Base-by-base conservation (phyloP, 2,113 vertebrate species). In the Dolichotis patagonum region DNA sequence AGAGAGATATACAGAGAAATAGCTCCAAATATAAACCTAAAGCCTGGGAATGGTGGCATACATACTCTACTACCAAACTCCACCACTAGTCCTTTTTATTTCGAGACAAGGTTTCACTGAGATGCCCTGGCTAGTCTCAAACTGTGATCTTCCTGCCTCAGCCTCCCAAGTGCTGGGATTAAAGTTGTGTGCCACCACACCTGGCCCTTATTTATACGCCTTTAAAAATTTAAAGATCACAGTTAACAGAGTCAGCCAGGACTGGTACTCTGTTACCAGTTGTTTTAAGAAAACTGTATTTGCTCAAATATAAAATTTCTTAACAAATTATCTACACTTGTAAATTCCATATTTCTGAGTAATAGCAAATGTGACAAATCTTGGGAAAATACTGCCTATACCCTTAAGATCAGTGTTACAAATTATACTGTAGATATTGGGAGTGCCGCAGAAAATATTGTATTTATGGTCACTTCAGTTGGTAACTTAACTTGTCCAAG, bases 281-380 rank as follows among this genome's bases (percentile, higher is more conserved):
- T 78, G 28, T 82, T 24, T 69, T 71, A 82, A 77, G 65, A 85
- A 24, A 93, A 30, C n/a, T 67, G 2, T 60, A 73, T 88, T 91
- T 95, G 67, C 84, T 90, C 93, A 94, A 90, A 92, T 77, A 38
- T 30, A 90, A 94, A 94, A n/a, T 77, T 90, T 97, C 77, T 88
- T 88, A 92, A 82, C 52, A 78, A 95, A 90, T 56, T n/a, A n/a
- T 22, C 8, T 94, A 60, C 43, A 82, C 62, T 17, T 69, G 60
- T 41, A 95, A 97, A 88, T 88, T 71, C 28, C 38, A 78, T 88
- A 92, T 91, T 97, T 43, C 54, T 91, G 69, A 94, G 28, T 94
- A 52, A 19, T 62, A 95, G 73, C 77, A 85, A 96, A 91, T 92
- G 28, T 54, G 46, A 88, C 35, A 75, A 28, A 73, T 94, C 71